Conservation (phyloP, 2,888 invertebrate species). For the Lumbricus terrestris region DNA sequence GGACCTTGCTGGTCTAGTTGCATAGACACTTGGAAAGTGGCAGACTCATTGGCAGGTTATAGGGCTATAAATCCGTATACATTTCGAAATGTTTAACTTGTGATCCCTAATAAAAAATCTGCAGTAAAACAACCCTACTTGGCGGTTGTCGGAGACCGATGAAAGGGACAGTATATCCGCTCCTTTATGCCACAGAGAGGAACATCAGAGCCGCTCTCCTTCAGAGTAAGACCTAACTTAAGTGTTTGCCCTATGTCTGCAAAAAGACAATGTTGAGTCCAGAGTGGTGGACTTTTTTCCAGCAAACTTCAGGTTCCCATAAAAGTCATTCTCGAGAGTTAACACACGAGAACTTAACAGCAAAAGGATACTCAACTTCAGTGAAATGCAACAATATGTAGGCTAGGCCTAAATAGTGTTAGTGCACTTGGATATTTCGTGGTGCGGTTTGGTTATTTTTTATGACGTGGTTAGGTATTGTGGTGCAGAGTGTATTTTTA, state of each 20-base stretch:
- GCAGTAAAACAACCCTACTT: background rate
- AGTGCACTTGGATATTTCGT: background rate
- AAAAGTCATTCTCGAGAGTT: background rate
- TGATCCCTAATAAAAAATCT: background rate
- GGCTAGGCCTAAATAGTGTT: too few relatives aligned
- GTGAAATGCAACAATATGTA: background rate
- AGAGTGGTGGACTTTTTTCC: too few relatives aligned
- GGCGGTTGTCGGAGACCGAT: too few relatives aligned
- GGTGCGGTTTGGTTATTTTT: background rate
- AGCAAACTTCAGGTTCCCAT: background rate
- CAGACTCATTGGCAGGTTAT: too few relatives aligned
- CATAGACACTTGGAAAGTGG: too few relatives aligned
- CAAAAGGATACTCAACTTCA: background rate
- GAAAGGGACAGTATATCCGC: background rate
- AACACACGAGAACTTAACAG: too few relatives aligned
- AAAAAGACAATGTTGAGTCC: background rate
- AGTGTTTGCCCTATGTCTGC: background rate
- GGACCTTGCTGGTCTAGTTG: too few relatives aligned
- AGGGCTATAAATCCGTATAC: too few relatives aligned
- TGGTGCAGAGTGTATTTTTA: too few relatives aligned
- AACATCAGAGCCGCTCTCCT: too few relatives aligned
- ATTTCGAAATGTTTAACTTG: background rate
- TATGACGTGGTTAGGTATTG: background rate
- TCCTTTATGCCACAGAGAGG: background rate
- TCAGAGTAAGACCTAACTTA: background rate